Evolutionary conservation across 64 coral and sea anemone species (phyloP), one percentile per base, ranked within the genome.

Genomic region (Dendronephthya gigantea): DNA sequence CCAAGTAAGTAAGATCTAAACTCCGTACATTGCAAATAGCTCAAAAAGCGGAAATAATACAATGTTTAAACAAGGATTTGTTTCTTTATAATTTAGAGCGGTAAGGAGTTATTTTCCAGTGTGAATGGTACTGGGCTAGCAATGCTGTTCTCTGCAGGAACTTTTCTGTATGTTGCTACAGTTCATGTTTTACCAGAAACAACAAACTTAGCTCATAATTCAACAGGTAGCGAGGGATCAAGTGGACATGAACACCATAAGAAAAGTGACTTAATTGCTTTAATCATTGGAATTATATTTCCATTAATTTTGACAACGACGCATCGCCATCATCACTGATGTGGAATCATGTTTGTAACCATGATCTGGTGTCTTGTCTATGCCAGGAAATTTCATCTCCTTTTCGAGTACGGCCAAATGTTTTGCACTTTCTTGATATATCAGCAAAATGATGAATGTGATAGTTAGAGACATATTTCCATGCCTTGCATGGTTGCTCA

Each of bases 141-240:
- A 29, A 97, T 97, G 94, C 33, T 97, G 31, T 97, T 97, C 75
- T 97, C 94, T 41, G 94, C 94, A 9, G 94, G 94, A 34, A 97
- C 94, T 15, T 97, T 97, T 32, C 94, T 97, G 6, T 97, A 97
- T 59, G 94, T 97, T 17, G 94, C 94, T 1, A 97, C 94, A 32
- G 94, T 97, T 12, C 94, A 97, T 69, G 94, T 97, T 3, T 65
- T 97, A 19, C 94, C 94, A 23, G 94, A 93, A 84, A 84, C 93
- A 14, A 84, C 85, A 65, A 87, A 87, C 35, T 88, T 83, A 84
- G 74, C 29, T 32, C 83, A 84, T 33, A 89, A 86, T 29, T 65
- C 68, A 22, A 82, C 86, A 19, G 11, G 4, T 9, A 83, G 88
- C 23, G 89, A 88, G 28, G 70, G 87, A 39, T n/a, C n/a, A n/a